Percentiles rank a stretch among this genome's conserved stretches.
Evolutionary conservation across 2,797 vertebrate species (phyloP).

Genomic region (Pangasius mekongensis): DNA sequence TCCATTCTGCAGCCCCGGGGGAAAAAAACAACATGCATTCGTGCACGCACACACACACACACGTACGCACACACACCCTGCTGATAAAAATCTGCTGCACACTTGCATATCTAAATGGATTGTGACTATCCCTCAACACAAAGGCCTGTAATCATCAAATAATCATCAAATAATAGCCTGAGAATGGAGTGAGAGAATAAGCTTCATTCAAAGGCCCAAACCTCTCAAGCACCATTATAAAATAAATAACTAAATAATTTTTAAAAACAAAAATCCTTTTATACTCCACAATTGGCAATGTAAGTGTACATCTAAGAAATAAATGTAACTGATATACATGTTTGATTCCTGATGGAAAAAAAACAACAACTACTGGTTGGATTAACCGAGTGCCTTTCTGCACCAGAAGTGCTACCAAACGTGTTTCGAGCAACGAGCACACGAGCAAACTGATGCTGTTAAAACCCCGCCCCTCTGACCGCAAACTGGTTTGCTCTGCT

Average conservation of each 20-base stretch:
- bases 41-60: not conserved
- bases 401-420: not conserved
- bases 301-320: not conserved
- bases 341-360: not conserved
- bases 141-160: slow-evolving; percentile 37
- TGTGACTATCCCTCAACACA: slow-evolving; percentile 35
- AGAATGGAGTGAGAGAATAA: slow-evolving; percentile 6
- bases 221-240: not conserved
- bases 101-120: slow-evolving; percentile 20
- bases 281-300: not conserved
- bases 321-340: not conserved
- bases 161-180: slow-evolving; percentile 11
- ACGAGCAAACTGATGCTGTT: slow-evolving; percentile 21
- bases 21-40: not conserved
- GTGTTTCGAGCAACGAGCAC: not conserved
- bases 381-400: not conserved
- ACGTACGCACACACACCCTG: not conserved
- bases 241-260: not conserved
- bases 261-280: not conserved
- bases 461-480: slow-evolving; percentile 38
- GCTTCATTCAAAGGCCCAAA: slow-evolving; percentile 12
- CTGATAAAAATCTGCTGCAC: slow-evolving; percentile 56
- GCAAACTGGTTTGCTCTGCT: slow-evolving; percentile 55
- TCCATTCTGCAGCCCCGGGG: slow-evolving; percentile 10
- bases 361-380: not conserved